Base-by-base conservation (phyloP, 2,888 invertebrate genomes). In the Yponomeuta malinellus region DNA sequence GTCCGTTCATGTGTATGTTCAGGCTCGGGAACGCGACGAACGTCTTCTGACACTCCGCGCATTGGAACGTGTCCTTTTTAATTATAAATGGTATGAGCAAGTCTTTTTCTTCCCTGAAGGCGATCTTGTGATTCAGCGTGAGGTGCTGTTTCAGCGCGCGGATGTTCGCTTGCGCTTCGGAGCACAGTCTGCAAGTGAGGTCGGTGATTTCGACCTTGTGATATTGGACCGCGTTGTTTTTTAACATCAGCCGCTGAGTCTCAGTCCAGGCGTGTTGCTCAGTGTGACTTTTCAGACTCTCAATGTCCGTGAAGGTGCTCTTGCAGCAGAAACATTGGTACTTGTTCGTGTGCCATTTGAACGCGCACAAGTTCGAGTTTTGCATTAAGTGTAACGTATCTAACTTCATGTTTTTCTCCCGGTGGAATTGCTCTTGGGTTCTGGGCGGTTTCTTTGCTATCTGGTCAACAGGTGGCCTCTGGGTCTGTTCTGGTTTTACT, bases 381-480 rank as follows among this genome's bases (percentile, higher is more conserved):
- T 79, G 80, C 0, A 92, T 77, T 0, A 92, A 94, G 82, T 96
- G 96, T 1, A 91, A 71, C 0, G 91, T 86, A 73, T 87, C 88
- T 29, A 86, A 83, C 31, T 90, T 73, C 0, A 89, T 72, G 15
- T 87, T 74, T 0, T 85, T 84, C 0, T 83, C 86, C 33, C 77
- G 78, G 15, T 87, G 86, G 0, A 89, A 84, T 0, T 82, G 73
- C 6, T 86, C 86, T 0, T 75, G 71, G 48, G 84, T 78, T 76
- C 82, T 87, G 0, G 73, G 68, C 82, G 81, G 82, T 48, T 68
- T 68, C 48, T 70, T 68, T 9, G 48, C 31, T 31, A n/a, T 12
- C 52, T 8, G 43, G 43, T 1, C 43, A 8, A 8, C 43, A 43
- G 43, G 43, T 8, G 43, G 43, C 43, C 1, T 68, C 31, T 48